Conservation (phyloP, 1,140 invertebrate species). For the Drosophila murphyi region DNA sequence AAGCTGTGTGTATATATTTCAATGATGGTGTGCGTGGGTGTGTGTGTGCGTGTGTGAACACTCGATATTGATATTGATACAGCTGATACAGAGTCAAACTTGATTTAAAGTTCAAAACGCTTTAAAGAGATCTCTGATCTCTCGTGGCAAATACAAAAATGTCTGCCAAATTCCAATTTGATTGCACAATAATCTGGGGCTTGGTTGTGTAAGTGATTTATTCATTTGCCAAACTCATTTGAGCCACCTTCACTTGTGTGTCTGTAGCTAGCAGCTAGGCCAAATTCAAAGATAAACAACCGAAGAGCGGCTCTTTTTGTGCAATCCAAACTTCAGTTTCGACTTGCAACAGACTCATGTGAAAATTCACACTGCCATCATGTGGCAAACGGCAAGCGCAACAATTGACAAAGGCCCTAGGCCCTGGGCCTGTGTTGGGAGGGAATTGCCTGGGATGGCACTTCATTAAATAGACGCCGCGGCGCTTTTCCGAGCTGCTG, state of each 20-base stretch:
- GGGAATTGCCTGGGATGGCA: conserved; percentile 56
- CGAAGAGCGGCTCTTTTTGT: conserved; percentile 36
- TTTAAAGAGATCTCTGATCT: too few relatives aligned
- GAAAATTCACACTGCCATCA: conserved; percentile 71
- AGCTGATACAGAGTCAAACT: conserved; percentile 4
- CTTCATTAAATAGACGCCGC: conserved; percentile 79
- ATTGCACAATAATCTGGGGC: too few relatives aligned
- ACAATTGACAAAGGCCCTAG: conserved; percentile 29
- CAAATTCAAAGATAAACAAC: conserved; percentile 35
- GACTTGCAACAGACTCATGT: conserved; percentile 51
- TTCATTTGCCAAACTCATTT: conserved; percentile 19
- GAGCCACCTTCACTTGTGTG: conserved; percentile 1
- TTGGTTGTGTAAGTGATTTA: conserved; percentile 1
- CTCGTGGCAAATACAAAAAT: too few relatives aligned
- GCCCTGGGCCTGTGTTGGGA: conserved; percentile 14
- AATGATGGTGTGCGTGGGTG: not conserved
- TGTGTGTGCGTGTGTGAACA: conserved; percentile 7
- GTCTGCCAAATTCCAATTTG: too few relatives aligned
- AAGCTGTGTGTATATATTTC: conserved; percentile 14
- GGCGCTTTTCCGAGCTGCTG: conserved; percentile 61
- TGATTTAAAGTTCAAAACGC: not conserved
- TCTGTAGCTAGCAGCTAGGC: conserved; percentile 18
- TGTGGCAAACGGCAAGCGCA: conserved; percentile 48
- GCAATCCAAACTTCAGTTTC: conserved; percentile 13
- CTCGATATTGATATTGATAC: conserved; percentile 25